Evolutionary conservation across 2,113 vertebrate genomes (phyloP), one percentile per base, ranked within the genome.

Genomic region (Mola mola): DNA sequence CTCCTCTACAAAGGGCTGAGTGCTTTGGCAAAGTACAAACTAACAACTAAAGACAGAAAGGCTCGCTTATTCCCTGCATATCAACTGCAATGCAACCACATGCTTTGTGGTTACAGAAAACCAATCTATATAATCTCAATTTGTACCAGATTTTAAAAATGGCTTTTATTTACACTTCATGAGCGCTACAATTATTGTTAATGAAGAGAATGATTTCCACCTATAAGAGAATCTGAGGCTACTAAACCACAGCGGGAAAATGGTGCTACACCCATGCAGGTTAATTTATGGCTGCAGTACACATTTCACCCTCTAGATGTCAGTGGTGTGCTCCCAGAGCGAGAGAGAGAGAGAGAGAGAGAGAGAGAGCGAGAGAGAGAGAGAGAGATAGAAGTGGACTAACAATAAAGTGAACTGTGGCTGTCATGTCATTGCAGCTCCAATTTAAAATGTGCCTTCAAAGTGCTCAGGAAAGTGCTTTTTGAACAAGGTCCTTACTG

Each of bases 391-490:
- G 13, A 49, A 70, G 75, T 51, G 51, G 64, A 68, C 57, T 73
- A 58, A 78, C 47, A 44, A 42, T 80, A 82, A 81, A 87, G 84
- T 78, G 74, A 83, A 73, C 4, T 47, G 58, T 79, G 72, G 64
- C 77, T 66, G 57, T 75, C 74, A 72, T 55, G 80, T 80, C 42
- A 58, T 16, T 67, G 64, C 78, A 83, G 67, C 66, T 71, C 46
- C 70, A 74, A 75, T 70, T 84, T 72, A 51, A 73, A 81, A 79
- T 80, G 83, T 85, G 82, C 76, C 81, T 84, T 76, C 74, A 90
- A 90, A 89, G 88, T 90, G 88, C 88, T 86, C 79, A 80, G 82
- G 57, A 88, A 88, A 87, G 80, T 88, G 80, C 77, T 89, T 86
- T 66, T 75, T 59, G 59, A 87, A 82, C 78, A 86, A 83, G 83